Conservation (phyloP, 2,113 vertebrate genomes). For the Percopsis transmontana region DNA sequence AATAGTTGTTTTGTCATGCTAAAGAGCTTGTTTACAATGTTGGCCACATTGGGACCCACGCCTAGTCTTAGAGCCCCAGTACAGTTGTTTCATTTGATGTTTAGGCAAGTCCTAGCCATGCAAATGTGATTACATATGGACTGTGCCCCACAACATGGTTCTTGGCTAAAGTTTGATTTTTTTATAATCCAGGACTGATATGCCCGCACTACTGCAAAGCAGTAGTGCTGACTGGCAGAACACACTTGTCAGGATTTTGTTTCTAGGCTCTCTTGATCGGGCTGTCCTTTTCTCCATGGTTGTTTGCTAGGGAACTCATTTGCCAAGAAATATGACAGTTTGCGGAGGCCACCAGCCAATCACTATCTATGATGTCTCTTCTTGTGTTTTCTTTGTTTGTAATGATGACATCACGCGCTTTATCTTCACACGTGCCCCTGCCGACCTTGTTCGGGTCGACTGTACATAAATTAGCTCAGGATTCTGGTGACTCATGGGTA, state of each 20-base stretch:
- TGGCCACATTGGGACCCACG: too few relatives aligned
- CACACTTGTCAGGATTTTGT: constrained; percentile 7
- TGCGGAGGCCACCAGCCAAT: constrained; percentile 21
- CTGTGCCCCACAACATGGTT: constrained; percentile 50
- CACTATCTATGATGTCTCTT: constrained; percentile 14
- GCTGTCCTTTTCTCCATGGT: background rate
- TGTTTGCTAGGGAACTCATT: constrained; percentile 15
- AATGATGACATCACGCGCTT: background rate
- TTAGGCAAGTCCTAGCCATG: too few relatives aligned
- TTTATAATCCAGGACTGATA: constrained; percentile 54
- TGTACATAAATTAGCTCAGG: too few relatives aligned
- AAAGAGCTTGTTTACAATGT: too few relatives aligned
- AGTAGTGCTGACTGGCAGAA: background rate
- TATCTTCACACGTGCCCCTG: too few relatives aligned
- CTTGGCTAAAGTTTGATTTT: constrained; percentile 13
- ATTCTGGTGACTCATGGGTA: too few relatives aligned
- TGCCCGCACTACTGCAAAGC: background rate
- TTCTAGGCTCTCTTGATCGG: background rate
- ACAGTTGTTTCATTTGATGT: too few relatives aligned
- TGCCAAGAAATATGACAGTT: constrained; percentile 9
- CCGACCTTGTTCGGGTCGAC: too few relatives aligned
- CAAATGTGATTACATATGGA: constrained; percentile 46
- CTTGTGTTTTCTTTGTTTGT: constrained; percentile 7
- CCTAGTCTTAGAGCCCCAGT: too few relatives aligned
- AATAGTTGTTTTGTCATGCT: too few relatives aligned